A percentile compares a stretch with the other conserved stretches of the same genome.
phyloP scores from a whole-genome alignment of 2,888 invertebrate genomes.

The Baccha elongata region DNA sequence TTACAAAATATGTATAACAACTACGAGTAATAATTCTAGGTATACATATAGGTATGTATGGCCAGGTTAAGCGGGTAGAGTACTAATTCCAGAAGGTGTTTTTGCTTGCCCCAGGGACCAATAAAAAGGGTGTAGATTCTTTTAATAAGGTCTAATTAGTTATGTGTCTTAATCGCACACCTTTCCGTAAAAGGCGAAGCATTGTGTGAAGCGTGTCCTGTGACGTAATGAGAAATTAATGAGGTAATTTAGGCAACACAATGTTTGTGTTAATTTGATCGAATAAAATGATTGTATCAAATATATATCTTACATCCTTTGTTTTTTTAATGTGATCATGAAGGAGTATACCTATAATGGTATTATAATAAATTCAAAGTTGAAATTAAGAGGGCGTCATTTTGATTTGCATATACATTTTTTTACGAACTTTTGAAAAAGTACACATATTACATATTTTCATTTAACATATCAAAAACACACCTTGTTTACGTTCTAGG shows the following conservation, averaged over 20 bases:
- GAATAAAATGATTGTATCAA: constrained; percentile 82
- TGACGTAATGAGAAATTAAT: constrained; percentile 78
- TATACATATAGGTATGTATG: too few species aligned
- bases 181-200: not conserved
- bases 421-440: not conserved
- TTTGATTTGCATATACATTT: constrained; percentile 6
- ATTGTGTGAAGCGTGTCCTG: constrained; percentile 16
- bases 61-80: too few species aligned
- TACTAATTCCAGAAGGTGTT: constrained; percentile 19
- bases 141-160: constrained; percentile 66
- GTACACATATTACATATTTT: too few species aligned
- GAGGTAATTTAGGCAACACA: constrained; percentile 81
- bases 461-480: not conserved
- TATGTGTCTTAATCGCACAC: constrained; percentile 32
- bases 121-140: constrained; percentile 69
- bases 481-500: not conserved
- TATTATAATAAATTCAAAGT: too few species aligned
- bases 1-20: too few species aligned
- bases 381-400: not conserved
- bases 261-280: constrained; percentile 82
- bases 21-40: too few species aligned
- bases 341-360: not conserved
- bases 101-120: constrained; percentile 46
- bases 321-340: not conserved
- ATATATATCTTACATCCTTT: constrained; percentile 62